Base-by-base conservation (phyloP, 1,140 invertebrate species). In the Caenorhabditis remanei region DNA sequence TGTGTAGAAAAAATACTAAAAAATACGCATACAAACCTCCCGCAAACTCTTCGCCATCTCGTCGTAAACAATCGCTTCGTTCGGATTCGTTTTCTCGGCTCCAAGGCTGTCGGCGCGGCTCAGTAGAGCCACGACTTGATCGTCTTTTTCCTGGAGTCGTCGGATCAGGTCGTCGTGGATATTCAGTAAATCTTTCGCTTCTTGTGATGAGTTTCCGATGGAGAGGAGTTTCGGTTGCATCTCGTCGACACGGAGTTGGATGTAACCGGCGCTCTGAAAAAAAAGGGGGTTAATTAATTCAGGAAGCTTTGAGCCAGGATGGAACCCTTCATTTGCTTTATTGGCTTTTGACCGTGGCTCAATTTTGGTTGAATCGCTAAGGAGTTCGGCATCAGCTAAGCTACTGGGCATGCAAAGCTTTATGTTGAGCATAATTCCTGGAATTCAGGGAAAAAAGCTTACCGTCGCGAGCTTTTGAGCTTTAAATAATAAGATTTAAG, bases 11-110 rank as follows among this genome's bases (percentile, higher is more conserved):
- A 24, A 50, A 13, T n/a, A n/a, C 7, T 13, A 79, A 79, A 79
- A 71, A 43, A 63, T 58, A 61, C 58, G 83, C 55, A 84, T 84
- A 43, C 83, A 61, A 46, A 84, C 83, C 88, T 95, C 94, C 61
- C 95, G 95, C 50, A 98, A 93, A 24, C 96, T 96, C 92, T 96
- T 96, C 14, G 96, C 96, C 96, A 98, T 97, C 2, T 96, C 96
- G 83, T 95, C 95, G 91, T 97, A 96, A 24, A 97, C 96, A 83
- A 94, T 86, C 90, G 85, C 93, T 95, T 95, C 89, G 95, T 93
- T 61, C 24, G 32, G 91, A 92, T 65, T 87, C 88, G 84, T 93
- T 92, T 85, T 84, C 32, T 87, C 87, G 13, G 82, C 71, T 61
- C 86, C 82, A 50, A 87, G 93, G 90, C 95, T 95, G 93, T 97